Evolutionary conservation across 2,113 vertebrate genomes (phyloP), one percentile per base, ranked within the genome.

Genomic region (Pollimyrus isidori): DNA sequence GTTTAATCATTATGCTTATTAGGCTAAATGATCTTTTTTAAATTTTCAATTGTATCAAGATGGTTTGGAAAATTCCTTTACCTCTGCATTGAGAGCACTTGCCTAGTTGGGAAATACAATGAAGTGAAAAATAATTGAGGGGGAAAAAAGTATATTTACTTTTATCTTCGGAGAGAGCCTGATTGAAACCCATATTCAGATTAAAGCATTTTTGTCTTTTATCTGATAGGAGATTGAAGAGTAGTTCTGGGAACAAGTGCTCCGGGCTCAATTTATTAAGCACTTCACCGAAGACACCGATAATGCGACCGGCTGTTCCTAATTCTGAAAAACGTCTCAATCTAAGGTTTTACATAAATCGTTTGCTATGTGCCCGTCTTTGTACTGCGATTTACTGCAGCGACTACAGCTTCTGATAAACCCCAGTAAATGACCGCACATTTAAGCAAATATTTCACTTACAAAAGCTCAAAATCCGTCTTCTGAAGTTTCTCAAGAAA

Each of bases 1-100:
- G 95, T 95, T 96, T 95, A 96, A 95, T 96, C 94, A 94, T 94
- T 95, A 93, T 94, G 92, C 93, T 95, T 93, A 95, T 96, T 96
- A 95, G 93, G 91, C 91, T 95, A 95, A 95, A 95, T 93, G 91
- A 88, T 93, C 93, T 95, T 95, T 93, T 86, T 89, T 30, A 23
- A 52, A 92, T 35, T 92, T 95, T 94, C 93, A 95, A 94, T 95
- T 94, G 92, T 93, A 94, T 94, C 94, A 95, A 94, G 94, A 96
- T 95, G 94, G 88, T 89, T 92, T 89, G 90, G 91, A 95, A 94
- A 95, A 94, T 94, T 94, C 58, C 92, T 92, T 94, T 91, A 87
- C 91, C 91, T 94, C 93, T 90, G 90, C 56, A 76, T 88, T 90
- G 92, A 94, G 94, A 92, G 48, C 94, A 86, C 91, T 89, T 93